These are phyloP conservation scores for Astyanax mexicanus DNA, from an alignment of 2,797 vertebrate genomes.

Conservation along the genomic window DNA sequence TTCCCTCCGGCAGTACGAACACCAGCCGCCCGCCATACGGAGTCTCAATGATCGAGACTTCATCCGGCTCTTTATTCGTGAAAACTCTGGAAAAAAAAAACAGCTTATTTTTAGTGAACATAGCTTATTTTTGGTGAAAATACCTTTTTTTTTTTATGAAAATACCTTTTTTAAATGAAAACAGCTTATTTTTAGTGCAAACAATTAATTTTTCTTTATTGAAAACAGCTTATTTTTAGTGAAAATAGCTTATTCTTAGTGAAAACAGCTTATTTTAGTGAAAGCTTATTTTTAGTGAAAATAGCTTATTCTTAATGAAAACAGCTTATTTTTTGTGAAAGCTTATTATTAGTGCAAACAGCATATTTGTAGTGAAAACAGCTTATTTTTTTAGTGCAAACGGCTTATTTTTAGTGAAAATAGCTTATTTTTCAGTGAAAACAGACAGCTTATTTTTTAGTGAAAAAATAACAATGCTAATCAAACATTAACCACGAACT, in stretches of 20 bases:
- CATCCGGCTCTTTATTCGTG: conserved; percentile 83
- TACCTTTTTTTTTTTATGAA: too few relatives aligned
- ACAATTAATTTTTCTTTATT: too few relatives aligned
- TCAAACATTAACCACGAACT: background rate
- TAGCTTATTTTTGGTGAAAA: background rate
- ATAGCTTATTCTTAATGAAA: background rate
- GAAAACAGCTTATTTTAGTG: too few relatives aligned
- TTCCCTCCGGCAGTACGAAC: conserved; percentile 81
- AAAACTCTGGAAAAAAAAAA: conserved; percentile 72
- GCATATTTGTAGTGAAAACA: background rate
- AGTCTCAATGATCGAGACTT: conserved; percentile 78
- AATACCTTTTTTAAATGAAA: background rate
- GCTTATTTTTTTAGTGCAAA: too few relatives aligned
- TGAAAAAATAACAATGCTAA: too few relatives aligned
- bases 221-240: background rate
- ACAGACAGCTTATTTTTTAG: too few relatives aligned
- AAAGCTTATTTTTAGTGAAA: background rate
- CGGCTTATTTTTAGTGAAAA: background rate
- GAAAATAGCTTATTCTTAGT: too few relatives aligned
- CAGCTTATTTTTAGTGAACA: background rate
- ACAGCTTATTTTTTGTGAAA: too few relatives aligned
- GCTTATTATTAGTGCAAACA: background rate
- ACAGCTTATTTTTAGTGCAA: too few relatives aligned
- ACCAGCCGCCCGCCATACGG: conserved; percentile 82
- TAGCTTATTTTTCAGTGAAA: background rate